Evolutionary conservation across 2,888 invertebrate genomes (phyloP).

Genomic region (Monoplex corrugatus): DNA sequence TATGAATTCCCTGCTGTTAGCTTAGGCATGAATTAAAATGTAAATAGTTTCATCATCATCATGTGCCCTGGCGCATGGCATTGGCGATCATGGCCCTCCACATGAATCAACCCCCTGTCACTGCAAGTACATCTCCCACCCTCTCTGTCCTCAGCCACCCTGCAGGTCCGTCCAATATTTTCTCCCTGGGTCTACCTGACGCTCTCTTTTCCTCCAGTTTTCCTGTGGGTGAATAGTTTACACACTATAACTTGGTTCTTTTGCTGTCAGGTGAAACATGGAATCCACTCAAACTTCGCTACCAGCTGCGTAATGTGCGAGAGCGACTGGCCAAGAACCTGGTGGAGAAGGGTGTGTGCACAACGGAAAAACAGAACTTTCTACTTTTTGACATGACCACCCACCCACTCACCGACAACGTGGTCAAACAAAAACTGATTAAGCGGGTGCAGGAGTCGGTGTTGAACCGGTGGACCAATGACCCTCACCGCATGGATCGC

Average conservation of each 20-base stretch:
- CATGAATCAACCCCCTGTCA: too few relatives aligned
- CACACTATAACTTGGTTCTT: not conserved
- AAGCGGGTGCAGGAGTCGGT: constrained; percentile 98
- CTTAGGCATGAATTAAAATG: too few relatives aligned
- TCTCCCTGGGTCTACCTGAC: too few relatives aligned
- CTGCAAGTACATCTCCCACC: too few relatives aligned
- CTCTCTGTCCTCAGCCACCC: too few relatives aligned
- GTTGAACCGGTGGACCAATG: constrained; percentile 95
- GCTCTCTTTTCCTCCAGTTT: too few relatives aligned
- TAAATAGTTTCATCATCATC: too few relatives aligned
- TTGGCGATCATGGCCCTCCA: too few relatives aligned
- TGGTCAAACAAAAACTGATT: constrained; percentile 96
- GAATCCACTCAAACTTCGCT: constrained; percentile 99
- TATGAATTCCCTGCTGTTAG: too few relatives aligned
- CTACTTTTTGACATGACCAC: constrained; percentile 99
- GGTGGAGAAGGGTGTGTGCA: constrained; percentile 99
- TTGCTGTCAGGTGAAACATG: constrained; percentile 94
- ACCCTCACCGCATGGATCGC: constrained; percentile 98
- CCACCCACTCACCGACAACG: constrained; percentile 97
- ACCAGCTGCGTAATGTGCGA: constrained; percentile 98
- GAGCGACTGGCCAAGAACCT: constrained; percentile 99
- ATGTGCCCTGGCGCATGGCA: too few relatives aligned
- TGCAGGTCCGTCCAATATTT: too few relatives aligned
- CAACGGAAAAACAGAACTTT: constrained; percentile 99
- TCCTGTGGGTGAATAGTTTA: constrained; percentile 83